A percentile compares a stretch with the other conserved stretches of the same genome.
These are phyloP conservation scores for Virgularia gustaviana DNA, from an alignment of 92 coral and sea anemone genomes.

Conservation along the genomic window DNA sequence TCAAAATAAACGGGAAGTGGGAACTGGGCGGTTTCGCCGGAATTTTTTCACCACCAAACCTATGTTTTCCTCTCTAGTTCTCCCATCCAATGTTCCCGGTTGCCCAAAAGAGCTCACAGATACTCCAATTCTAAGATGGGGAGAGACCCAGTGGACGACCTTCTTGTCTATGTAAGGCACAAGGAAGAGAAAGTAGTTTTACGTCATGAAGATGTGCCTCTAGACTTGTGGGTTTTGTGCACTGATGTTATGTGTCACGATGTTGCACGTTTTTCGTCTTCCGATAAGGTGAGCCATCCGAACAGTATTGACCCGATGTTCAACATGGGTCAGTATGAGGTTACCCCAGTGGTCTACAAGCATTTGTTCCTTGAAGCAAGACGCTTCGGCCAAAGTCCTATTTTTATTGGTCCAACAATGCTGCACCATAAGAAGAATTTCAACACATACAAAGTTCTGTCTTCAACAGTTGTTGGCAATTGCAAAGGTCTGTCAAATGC, in stretches of 20 bases:
- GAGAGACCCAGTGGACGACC: constrained; percentile 41
- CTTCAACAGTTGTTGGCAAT: constrained; percentile 10
- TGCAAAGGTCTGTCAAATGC: constrained; percentile 21
- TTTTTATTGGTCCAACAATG: constrained; percentile 47
- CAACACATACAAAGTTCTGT: constrained; percentile 25
- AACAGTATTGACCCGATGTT: constrained; percentile 55
- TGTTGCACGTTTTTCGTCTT: constrained; percentile 34
- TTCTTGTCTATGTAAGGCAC: constrained; percentile 30
- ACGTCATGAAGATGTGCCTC: constrained; percentile 54
- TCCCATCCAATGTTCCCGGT: too few relatives aligned
- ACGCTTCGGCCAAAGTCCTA: constrained; percentile 27
- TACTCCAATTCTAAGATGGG: constrained; percentile 3
- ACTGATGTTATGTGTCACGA: constrained; percentile 43
- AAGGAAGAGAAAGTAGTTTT: constrained; percentile 39
- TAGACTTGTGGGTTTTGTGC: constrained; percentile 47
- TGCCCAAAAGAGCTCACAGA: constrained; percentile 45
- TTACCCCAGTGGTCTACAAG: constrained; percentile 46
- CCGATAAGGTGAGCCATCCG: constrained; percentile 24
- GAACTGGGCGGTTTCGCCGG: too few relatives aligned
- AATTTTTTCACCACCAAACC: too few relatives aligned
- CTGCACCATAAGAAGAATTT: constrained; percentile 46
- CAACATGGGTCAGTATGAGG: constrained; percentile 44
- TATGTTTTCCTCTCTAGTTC: too few relatives aligned
- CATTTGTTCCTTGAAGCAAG: constrained; percentile 32
- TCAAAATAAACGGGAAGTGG: too few relatives aligned